Conservation (phyloP, 2,113 vertebrate species). For the Malurus elegans region DNA sequence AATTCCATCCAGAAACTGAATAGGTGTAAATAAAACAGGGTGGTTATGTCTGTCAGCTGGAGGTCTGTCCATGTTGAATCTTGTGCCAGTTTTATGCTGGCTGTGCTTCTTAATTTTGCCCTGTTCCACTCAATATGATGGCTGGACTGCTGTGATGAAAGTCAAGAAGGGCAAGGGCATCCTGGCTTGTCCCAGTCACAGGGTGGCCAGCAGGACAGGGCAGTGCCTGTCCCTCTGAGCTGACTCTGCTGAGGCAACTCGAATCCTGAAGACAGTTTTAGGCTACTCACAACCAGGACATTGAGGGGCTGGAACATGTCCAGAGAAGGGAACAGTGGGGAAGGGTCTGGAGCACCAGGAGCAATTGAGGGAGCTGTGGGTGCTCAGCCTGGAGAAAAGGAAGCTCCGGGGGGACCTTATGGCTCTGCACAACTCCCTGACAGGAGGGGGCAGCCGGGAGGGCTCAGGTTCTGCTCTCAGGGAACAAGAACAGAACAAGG, state of each 20-base stretch:
- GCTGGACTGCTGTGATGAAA: not conserved
- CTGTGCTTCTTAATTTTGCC: not conserved
- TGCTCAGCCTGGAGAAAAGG: not conserved
- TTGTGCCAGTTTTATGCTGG: not conserved
- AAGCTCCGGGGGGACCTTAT: not conserved
- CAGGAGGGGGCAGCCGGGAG: not conserved
- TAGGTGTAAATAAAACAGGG: fast-evolving
- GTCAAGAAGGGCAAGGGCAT: not conserved
- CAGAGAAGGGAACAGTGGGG: not conserved
- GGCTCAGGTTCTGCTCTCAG: not conserved
- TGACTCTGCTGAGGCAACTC: not conserved
- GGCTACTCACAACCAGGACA: not conserved
- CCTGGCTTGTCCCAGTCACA: not conserved
- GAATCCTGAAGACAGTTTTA: not conserved
- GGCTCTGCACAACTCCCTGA: not conserved
- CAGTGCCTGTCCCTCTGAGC: not conserved
- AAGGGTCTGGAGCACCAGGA: not conserved
- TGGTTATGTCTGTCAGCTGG: not conserved
- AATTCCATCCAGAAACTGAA: not conserved
- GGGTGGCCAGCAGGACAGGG: not conserved
- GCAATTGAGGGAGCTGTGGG: not conserved
- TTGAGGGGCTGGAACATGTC: not conserved
- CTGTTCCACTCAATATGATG: not conserved
- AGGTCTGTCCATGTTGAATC: not conserved
- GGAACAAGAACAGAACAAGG: not conserved